Conservation (phyloP, 2,888 invertebrate genomes). For the Eurytoma californica region DNA sequence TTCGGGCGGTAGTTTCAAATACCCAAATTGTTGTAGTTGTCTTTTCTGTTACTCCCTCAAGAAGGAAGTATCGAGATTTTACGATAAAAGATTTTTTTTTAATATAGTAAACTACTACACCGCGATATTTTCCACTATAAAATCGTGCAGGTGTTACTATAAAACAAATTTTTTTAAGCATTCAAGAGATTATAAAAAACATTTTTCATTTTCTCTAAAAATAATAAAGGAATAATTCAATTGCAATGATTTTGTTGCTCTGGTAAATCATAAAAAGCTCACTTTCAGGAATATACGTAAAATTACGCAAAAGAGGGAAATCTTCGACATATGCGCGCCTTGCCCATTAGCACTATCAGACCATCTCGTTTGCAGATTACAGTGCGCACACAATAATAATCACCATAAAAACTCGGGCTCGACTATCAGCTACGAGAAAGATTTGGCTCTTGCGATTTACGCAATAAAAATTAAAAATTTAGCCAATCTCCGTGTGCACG, state of each 20-base stretch:
- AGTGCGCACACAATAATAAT: constrained; percentile 42
- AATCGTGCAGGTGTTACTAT: no score
- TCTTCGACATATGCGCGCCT: constrained; percentile 31
- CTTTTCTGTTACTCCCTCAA: no score
- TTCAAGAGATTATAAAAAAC: no score
- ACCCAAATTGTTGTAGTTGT: no score
- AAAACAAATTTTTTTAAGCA: no score
- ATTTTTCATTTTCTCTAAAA: no score
- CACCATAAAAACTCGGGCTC: constrained; percentile 34
- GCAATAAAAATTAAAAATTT: constrained; percentile 55
- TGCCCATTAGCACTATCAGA: constrained; percentile 49
- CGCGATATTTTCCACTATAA: no score
- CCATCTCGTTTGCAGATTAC: constrained; percentile 40
- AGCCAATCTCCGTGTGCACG: constrained; percentile 30
- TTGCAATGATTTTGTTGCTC: neutral
- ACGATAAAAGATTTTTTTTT: no score
- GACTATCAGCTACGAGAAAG: constrained; percentile 38
- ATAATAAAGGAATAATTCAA: no score
- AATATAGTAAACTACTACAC: no score
- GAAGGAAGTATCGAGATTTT: no score
- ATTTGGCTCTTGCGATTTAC: constrained; percentile 45
- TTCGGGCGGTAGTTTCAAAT: no score
- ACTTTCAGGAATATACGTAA: neutral
- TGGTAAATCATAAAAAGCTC: constrained; percentile 7
- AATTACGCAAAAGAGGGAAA: constrained; percentile 14